Conservation (phyloP, 2,113 vertebrate species). For the Petrocephalus microphthalmus region DNA sequence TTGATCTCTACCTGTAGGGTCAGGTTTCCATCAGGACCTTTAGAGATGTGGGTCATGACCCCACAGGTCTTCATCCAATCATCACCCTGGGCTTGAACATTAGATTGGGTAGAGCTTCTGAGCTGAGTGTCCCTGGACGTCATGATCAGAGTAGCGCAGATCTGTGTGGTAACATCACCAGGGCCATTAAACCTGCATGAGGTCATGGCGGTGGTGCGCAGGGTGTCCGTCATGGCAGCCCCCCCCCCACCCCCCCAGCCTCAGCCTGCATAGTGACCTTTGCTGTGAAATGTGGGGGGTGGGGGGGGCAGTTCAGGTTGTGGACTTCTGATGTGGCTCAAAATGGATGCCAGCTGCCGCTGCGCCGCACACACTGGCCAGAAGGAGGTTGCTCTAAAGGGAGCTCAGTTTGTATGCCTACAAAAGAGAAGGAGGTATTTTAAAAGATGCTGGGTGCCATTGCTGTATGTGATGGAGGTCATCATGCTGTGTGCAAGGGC, state of each 20-base stretch:
- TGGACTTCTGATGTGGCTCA: background rate
- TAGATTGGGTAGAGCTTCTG: background rate
- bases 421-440: background rate
- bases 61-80: background rate
- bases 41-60: background rate
- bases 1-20: background rate
- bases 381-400: background rate
- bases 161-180: background rate
- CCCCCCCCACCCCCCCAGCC: background rate
- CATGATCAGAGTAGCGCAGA: background rate
- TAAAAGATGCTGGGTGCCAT: background rate
- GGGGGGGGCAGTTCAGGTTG: background rate
- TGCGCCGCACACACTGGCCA: background rate
- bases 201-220: background rate
- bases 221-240: background rate
- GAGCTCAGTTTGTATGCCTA: background rate
- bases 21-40: background rate
- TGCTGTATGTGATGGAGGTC: background rate
- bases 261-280: background rate
- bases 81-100: background rate
- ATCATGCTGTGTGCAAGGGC: background rate
- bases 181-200: background rate
- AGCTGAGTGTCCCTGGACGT: background rate
- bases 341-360: background rate
- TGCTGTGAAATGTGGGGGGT: background rate